Base-by-base conservation (phyloP, 2,888 invertebrate genomes). In the Macrosoma leucophasiata region DNA sequence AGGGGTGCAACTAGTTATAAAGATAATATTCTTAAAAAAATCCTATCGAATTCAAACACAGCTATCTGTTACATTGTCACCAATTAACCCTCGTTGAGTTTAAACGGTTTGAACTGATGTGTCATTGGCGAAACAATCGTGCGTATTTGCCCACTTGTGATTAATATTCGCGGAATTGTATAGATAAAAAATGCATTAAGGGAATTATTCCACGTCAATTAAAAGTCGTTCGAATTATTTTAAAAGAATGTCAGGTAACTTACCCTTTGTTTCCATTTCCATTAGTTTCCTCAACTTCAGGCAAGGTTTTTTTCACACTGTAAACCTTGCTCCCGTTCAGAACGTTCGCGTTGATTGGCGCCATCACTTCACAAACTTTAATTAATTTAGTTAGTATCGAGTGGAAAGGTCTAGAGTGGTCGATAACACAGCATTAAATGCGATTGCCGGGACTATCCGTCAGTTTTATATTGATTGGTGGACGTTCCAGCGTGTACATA, bases 251-350 rank as follows among this genome's bases (percentile, higher is more conserved):
- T n/a, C 1, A 15, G 7, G 13, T 14, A 17, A 62, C 71, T 36
- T 65, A 73, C 62, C 62, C 60, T 33, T 60, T 59, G 13, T 55
- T 53, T 31, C 55, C 59, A 50, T 67, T 73, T 31, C 55, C 62
- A 43, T 61, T 59, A 39, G 82, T 84, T 0, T 64, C 61, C 39
- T 79, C 74, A 5, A 79, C 72, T 64, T 82, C 82, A 18, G 82
- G 82, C 13, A 82, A 51, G 13, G 60, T 54, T 50, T 73, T 54
- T 47, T 79, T 82, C 3, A 65, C 70, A 4, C 72, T 54, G 39
- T 64, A 56, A 40, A 57, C 71, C 34, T 46, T 70, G 41, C 56
- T 53, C 28, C 59, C 72, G 31, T 69, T 72, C n/a, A 74, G 42
- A 33, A 69, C 62, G 41, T 63, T 71, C 24, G 59, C 71, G 51